Percentiles rank a stretch among this genome's conserved stretches.
Conservation (phyloP, 2,888 invertebrate species). For the Macrophya alboannulata region DNA sequence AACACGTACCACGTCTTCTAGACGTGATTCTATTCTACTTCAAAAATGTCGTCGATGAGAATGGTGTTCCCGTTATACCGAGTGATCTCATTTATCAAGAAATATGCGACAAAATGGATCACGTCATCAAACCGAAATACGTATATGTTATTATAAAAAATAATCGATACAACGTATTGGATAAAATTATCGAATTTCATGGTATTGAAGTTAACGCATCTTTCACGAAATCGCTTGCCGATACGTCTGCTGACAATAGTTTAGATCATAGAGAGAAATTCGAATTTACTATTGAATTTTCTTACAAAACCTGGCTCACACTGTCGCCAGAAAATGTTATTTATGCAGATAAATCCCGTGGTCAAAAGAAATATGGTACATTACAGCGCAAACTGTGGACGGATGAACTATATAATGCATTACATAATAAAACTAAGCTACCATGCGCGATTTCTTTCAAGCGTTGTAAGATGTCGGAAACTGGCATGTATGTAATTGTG, state of each 20-base stretch:
- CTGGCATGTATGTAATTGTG: conserved; percentile 34
- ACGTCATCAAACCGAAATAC: conserved; percentile 29
- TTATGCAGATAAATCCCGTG: conserved; percentile 41
- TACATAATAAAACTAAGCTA: conserved; percentile 41
- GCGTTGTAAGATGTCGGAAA: conserved; percentile 30
- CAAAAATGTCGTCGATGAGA: conserved; percentile 32
- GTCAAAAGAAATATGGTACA: conserved; percentile 17
- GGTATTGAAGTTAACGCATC: conserved; percentile 2
- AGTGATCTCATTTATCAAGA: not conserved
- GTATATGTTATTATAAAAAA: conserved; percentile 38
- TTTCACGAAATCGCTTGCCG: not conserved
- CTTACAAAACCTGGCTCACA: conserved; percentile 15
- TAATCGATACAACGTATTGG: conserved; percentile 29
- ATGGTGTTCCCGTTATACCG: conserved; percentile 23
- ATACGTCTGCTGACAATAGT: conserved; percentile 20
- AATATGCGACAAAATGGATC: conserved; percentile 34
- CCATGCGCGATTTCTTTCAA: conserved; percentile 24
- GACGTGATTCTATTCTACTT: conserved; percentile 10
- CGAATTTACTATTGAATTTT: not conserved
- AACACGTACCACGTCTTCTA: not conserved
- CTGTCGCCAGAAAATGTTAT: conserved; percentile 24
- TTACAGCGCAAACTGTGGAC: conserved; percentile 27
- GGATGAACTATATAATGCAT: conserved; percentile 14
- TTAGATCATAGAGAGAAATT: not conserved
- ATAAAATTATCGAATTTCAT: conserved; percentile 22